Conservation (phyloP, 2,797 vertebrate species). For the Rallus crepitans region DNA sequence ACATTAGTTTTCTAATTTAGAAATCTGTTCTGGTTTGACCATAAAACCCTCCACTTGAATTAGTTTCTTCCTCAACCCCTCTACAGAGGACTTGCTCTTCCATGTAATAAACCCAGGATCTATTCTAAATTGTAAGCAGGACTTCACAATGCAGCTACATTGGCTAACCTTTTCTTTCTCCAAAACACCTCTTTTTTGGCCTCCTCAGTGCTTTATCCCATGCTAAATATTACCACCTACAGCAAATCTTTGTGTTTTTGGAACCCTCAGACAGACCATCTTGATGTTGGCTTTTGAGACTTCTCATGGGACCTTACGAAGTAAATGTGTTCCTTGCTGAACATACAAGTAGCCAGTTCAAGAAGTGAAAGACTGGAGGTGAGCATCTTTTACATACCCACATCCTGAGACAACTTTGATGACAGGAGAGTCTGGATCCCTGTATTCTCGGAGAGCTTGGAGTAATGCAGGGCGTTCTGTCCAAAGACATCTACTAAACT, state of each 20-base stretch:
- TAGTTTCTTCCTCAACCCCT: background rate
- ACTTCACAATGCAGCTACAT: rapidly evolving
- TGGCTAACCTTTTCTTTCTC: background rate
- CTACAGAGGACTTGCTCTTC: background rate
- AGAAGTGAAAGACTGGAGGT: background rate
- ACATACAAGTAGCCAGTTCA: background rate
- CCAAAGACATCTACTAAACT: constrained; percentile 88
- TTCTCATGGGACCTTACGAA: background rate
- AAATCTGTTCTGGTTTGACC: background rate
- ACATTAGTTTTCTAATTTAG: background rate
- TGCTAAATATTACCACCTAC: background rate
- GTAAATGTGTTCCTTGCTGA: constrained; percentile 38
- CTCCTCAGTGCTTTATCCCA: background rate
- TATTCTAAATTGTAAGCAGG: background rate
- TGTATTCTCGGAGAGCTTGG: constrained; percentile 82
- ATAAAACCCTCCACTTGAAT: background rate
- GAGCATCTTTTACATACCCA: constrained; percentile 82
- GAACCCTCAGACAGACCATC: background rate
- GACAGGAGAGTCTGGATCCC: constrained; percentile 85
- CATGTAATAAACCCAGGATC: background rate
- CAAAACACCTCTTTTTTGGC: background rate
- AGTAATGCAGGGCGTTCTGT: constrained; percentile 87
- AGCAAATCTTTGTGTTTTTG: background rate
- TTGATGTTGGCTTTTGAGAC: background rate
- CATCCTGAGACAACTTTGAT: constrained; percentile 80